Base-by-base conservation (phyloP, 2,113 vertebrate genomes). In the Ailuropoda melanoleuca region DNA sequence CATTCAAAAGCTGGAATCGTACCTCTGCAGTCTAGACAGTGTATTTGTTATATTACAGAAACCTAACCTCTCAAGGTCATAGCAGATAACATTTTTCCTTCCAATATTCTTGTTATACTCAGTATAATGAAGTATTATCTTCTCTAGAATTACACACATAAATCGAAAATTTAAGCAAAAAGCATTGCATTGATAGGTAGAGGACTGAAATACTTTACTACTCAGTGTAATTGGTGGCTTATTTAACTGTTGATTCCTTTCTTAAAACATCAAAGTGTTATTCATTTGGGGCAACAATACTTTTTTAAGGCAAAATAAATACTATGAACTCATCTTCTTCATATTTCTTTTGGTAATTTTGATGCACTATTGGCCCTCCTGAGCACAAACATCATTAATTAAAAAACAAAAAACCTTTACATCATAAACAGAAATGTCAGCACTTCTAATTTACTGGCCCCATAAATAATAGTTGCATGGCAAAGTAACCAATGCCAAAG, bases 31-130 rank as follows among this genome's bases (percentile, higher is more conserved):
- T 92, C 74, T 75, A 87, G 68, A 93, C 34, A 58, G 43, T 56
- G 3, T 81, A 55, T 93, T 93, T 97, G 64, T 89, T 87, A 83
- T 37, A 91, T n/a, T 83, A 60, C 15, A 86, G 90, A 96, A 93
- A 13, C 18, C 55, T 87, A 80, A 64, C 26, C 75, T 37, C 7
- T 95, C 78, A 84, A 92, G 72, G 48, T 97, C 68, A 95, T 4
- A 78, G 37, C 15, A 37, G 29, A 92, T 43, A 85, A 26, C 43
- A 18, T 82, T 82, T 68, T 90, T 81, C 39, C 34, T 95, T 90
- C 46, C 19, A 90, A 74, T 43, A 78, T 60, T 88, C 68, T 95
- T 81, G 19, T 62, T 92, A 75, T 18, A 55, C 13, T 74, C 39
- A 75, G 29, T 85, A 81, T n/a, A 80, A 95, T 88, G 14, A 90